These are phyloP conservation scores for Phyto melanocephala DNA, from an alignment of 2,888 invertebrate species.

Conservation along the genomic window DNA sequence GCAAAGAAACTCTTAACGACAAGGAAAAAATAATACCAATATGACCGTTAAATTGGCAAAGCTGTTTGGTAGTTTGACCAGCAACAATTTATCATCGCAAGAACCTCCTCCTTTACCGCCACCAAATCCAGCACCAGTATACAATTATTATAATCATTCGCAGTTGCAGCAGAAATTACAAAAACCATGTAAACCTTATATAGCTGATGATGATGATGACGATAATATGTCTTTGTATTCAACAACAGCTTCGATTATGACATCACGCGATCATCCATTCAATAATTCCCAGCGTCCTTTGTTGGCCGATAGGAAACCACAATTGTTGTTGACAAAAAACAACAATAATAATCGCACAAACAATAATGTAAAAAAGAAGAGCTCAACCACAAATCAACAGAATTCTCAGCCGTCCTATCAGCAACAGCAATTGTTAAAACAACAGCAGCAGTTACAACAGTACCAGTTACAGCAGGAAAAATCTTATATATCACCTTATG, in stretches of 20 bases:
- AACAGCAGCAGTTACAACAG: slow-evolving; percentile 53
- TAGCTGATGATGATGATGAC: slow-evolving; percentile 69
- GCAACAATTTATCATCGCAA: slow-evolving; percentile 55
- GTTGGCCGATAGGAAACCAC: slow-evolving; percentile 73
- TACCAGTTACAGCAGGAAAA: slow-evolving; percentile 62
- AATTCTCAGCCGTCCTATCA: slow-evolving; percentile 57
- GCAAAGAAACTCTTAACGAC: not conserved
- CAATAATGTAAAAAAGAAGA: slow-evolving; percentile 36
- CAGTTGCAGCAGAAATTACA: slow-evolving; percentile 55
- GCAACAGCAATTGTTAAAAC: slow-evolving; percentile 54
- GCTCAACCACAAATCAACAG: slow-evolving; percentile 55
- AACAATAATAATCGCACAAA: slow-evolving; percentile 48
- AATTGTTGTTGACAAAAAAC: slow-evolving; percentile 69
- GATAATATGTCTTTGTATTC: slow-evolving; percentile 70
- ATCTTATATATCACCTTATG: slow-evolving; percentile 72
- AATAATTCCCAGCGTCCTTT: slow-evolving; percentile 77
- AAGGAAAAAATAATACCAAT: slow-evolving; percentile 45
- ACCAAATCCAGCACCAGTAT: slow-evolving; percentile 35
- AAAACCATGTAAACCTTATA: slow-evolving; percentile 67
- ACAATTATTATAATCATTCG: slow-evolving; percentile 57
- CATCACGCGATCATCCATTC: slow-evolving; percentile 77
- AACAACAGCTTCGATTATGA: slow-evolving; percentile 72
- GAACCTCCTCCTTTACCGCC: slow-evolving; percentile 53
- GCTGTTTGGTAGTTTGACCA: slow-evolving; percentile 66
- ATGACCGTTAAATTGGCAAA: slow-evolving; percentile 73